Evolutionary conservation across 2,113 vertebrate species (phyloP).

Genomic region (Phyllopteryx taeniolatus): DNA sequence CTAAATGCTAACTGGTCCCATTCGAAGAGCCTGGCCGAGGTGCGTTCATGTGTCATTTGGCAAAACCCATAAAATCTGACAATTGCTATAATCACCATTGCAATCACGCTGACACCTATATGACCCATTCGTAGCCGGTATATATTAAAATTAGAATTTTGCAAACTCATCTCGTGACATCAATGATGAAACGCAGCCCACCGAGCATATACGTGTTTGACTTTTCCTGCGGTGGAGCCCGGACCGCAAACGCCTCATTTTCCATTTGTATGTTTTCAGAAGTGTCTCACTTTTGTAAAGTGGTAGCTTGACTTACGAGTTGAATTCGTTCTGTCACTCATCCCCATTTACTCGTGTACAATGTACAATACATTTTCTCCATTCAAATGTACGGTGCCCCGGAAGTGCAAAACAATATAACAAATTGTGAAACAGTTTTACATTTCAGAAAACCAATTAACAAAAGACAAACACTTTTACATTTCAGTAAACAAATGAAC

Average conservation of each 20-base stretch:
- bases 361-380: too few species aligned
- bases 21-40: background rate
- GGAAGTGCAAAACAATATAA: too few species aligned
- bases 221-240: background rate
- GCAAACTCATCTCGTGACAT: background rate
- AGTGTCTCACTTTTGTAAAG: too few species aligned
- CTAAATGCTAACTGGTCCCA: slow-evolving; percentile 45
- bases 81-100: background rate
- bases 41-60: background rate
- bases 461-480: too few species aligned
- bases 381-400: too few species aligned
- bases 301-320: too few species aligned
- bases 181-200: background rate
- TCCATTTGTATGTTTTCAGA: background rate
- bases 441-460: too few species aligned
- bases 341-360: too few species aligned
- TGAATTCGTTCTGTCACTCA: too few species aligned
- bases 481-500: too few species aligned
- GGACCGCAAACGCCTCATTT: slow-evolving; percentile 24
- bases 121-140: too few species aligned
- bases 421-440: too few species aligned
- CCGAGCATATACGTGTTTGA: background rate
- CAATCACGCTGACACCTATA: background rate
- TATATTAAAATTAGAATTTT: background rate
- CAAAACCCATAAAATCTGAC: background rate